Base-by-base conservation (phyloP, 2,113 vertebrate species). In the Monopterus albus region DNA sequence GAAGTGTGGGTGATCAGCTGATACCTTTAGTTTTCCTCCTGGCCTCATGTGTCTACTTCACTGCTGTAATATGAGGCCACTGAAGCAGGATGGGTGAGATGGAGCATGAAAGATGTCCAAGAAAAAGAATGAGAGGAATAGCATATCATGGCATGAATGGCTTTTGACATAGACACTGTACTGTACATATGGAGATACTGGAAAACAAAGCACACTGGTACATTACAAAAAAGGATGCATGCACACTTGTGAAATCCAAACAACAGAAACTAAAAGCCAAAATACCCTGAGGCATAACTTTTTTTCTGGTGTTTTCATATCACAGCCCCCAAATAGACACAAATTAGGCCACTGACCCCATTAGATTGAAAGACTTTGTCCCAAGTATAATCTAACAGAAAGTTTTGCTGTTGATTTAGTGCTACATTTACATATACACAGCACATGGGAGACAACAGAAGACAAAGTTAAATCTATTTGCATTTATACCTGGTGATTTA, bases 81-180 rank as follows among this genome's bases (percentile, higher is more conserved):
- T 38, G 65, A 39, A 35, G 62, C 40, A 38, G 67, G 69, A 62
- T 71, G 82, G 62, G 49, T 35, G 31, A 51, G 76, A 85, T 83
- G 78, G 18, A 38, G 79, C 69, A 55, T 64, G 75, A 68, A 31
- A 31, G 55, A 43, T 63, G 65, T 60, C 57, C 40, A 12, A 53
- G 82, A 40, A 23, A 18, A 69, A 68, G 64, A 59, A 59, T 61
- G 78, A 67, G 36, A 66, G 73, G 56, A 50, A 81, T 11, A 15
- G 72, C 45, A 78, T 61, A 75, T 77, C 58, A 71, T 85, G 78
- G 76, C 72, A 78, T 83, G 84, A 77, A 71, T 79, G 70, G 21
- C 39, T 45, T 84, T 62, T 56, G 76, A 83, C 7, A 49, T 2
- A 28, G 69, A 81, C 53, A 79, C 78, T 73, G 65, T 9, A 36